These are phyloP conservation scores for Epicauta chinensis DNA, from an alignment of 1,140 invertebrate genomes.

Conservation along the genomic window DNA sequence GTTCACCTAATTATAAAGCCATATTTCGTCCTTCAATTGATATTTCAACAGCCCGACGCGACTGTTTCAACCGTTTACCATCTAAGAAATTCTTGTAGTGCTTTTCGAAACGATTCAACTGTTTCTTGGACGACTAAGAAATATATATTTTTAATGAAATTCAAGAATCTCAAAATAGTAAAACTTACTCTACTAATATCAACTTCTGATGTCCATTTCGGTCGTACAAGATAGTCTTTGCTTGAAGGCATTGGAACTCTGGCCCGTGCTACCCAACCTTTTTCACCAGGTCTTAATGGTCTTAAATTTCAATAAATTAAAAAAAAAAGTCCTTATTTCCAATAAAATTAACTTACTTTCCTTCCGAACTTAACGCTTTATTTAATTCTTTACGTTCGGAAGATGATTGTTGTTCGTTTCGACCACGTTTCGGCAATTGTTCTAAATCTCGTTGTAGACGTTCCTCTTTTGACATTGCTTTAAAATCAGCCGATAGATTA, in stretches of 20 bases:
- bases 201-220: slow-evolving; percentile 82
- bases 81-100: slow-evolving; percentile 87
- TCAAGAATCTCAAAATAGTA: slow-evolving; percentile 11
- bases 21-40: slow-evolving; percentile 95
- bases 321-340: not conserved
- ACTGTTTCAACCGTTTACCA: slow-evolving; percentile 70
- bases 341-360: slow-evolving; percentile 33
- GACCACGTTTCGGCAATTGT: slow-evolving; percentile 55
- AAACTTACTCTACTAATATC: slow-evolving; percentile 70
- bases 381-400: slow-evolving; percentile 44
- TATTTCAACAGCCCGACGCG: slow-evolving; percentile 79
- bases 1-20: slow-evolving; percentile 62
- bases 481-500: slow-evolving; percentile 93
- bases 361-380: slow-evolving; percentile 38
- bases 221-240: slow-evolving; percentile 94
- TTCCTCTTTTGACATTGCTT: slow-evolving; percentile 80
- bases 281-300: slow-evolving; percentile 81
- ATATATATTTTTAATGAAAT: slow-evolving; percentile 17
- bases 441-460: slow-evolving; percentile 86
- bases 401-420: slow-evolving; percentile 56
- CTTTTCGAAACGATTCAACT: slow-evolving; percentile 81
- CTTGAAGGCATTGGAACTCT: slow-evolving; percentile 91
- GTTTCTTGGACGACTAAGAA: slow-evolving; percentile 68
- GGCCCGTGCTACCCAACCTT: slow-evolving; percentile 90
- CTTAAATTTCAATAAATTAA: slow-evolving; percentile 34